Percentiles rank a stretch among this genome's conserved stretches.
These are phyloP conservation scores for Neodiprion fabricii DNA, from an alignment of 1,140 invertebrate genomes.

Conservation along the genomic window DNA sequence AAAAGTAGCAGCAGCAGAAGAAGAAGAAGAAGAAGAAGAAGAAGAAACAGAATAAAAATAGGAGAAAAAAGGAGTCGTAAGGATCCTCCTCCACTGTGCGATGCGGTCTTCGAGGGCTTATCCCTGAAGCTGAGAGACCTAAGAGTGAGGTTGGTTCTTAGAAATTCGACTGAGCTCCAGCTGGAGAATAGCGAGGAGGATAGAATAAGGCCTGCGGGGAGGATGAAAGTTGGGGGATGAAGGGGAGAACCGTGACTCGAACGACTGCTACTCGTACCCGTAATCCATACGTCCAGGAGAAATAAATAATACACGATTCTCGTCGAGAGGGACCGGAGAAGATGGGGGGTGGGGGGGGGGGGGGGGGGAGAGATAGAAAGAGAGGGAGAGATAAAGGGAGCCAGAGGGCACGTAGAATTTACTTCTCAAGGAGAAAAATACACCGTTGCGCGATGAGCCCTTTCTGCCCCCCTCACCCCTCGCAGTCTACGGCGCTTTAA, in stretches of 20 bases:
- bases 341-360: neutral
- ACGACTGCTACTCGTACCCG: constrained; percentile 23
- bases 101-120: neutral
- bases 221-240: constrained; percentile 30
- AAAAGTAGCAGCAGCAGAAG: no score
- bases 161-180: constrained; percentile 5
- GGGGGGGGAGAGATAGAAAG: constrained; percentile 29
- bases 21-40: no score
- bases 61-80: neutral
- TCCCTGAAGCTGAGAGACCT: neutral
- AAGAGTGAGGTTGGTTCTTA: neutral
- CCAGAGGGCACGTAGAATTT: constrained; percentile 30
- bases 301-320: constrained; percentile 51
- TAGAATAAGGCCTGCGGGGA: constrained; percentile 16
- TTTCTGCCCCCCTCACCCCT: neutral
- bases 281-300: constrained; percentile 48
- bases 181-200: constrained; percentile 17
- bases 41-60: no score
- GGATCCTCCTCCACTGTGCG: neutral
- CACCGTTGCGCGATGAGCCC: neutral
- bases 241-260: constrained; percentile 27
- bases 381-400: constrained; percentile 37
- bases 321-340: constrained; percentile 22
- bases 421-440: neutral
- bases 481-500: constrained; percentile 13